A percentile compares a stretch with the other conserved stretches of the same genome.
These are phyloP conservation scores for Leptinotarsa juncta DNA, from an alignment of 2,888 invertebrate genomes.

Conservation along the genomic window DNA sequence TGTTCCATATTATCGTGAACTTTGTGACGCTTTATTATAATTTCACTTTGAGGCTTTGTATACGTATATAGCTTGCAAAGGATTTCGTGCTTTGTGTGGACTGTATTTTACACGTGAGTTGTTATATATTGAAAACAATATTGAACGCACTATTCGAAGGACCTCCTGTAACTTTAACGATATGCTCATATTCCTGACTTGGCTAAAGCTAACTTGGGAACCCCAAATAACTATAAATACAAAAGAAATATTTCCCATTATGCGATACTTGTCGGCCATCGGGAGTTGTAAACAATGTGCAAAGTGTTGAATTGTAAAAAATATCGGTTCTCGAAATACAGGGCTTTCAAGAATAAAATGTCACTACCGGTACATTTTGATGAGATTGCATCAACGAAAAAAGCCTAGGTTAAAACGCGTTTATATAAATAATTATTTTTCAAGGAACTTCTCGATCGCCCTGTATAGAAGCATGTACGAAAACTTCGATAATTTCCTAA, in stretches of 20 bases:
- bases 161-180: too few relatives aligned
- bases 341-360: neutral
- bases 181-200: neutral
- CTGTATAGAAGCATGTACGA: constrained; percentile 17
- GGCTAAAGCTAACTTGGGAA: too few relatives aligned
- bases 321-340: constrained; percentile 12
- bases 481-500: constrained; percentile 15
- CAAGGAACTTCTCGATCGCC: constrained; percentile 1
- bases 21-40: too few relatives aligned
- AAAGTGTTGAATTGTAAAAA: neutral
- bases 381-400: neutral
- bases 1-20: neutral
- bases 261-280: neutral
- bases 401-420: neutral
- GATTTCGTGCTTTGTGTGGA: too few relatives aligned
- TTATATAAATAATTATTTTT: constrained; percentile 4
- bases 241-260: neutral
- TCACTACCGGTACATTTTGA: neutral
- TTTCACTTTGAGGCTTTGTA: too few relatives aligned
- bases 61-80: too few relatives aligned
- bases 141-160: too few relatives aligned
- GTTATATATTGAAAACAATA: too few relatives aligned
- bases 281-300: neutral
- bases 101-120: too few relatives aligned
- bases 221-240: too few relatives aligned